phyloP scores from a whole-genome alignment of 2,797 vertebrate species.

The Poeciliopsis presidionis region DNA sequence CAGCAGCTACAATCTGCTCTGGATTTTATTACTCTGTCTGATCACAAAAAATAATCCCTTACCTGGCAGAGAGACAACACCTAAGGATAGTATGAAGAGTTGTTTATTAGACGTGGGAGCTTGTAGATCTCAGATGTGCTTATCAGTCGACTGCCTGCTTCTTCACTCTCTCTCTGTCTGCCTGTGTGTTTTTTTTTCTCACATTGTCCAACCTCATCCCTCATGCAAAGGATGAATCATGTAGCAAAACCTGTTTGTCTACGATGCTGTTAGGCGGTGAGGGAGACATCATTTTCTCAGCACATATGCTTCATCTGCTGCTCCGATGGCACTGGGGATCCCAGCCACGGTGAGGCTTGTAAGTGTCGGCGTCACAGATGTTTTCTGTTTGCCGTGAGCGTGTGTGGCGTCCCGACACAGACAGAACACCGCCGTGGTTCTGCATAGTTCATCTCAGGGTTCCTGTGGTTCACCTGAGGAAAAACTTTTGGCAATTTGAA shows the following conservation, averaged over 20 bases:
- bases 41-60: slow-evolving; percentile 15
- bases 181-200: slow-evolving; percentile 48
- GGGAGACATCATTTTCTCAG: slow-evolving; percentile 35
- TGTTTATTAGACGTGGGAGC: slow-evolving; percentile 33
- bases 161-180: slow-evolving; percentile 7
- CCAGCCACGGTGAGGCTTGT: slow-evolving; percentile 18
- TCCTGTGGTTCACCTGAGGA: not conserved
- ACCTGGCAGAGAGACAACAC: slow-evolving; percentile 25
- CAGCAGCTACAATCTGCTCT: slow-evolving; percentile 24
- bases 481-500: slow-evolving; percentile 10
- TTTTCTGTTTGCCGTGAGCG: slow-evolving; percentile 39
- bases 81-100: slow-evolving; percentile 5
- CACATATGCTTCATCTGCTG: slow-evolving; percentile 52
- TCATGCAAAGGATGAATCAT: slow-evolving; percentile 54
- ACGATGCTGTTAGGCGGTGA: slow-evolving; percentile 40
- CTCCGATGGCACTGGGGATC: slow-evolving; percentile 40
- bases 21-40: not conserved
- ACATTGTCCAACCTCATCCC: slow-evolving; percentile 38
- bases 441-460: slow-evolving; percentile 23
- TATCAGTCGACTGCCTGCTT: slow-evolving; percentile 3
- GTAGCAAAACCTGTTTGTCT: slow-evolving; percentile 44
- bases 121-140: slow-evolving; percentile 32
- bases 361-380: slow-evolving; percentile 53
- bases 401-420: slow-evolving; percentile 43
- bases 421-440: slow-evolving; percentile 15